A percentile compares a stretch with the other conserved stretches of the same genome.
Evolutionary conservation across 2,113 vertebrate genomes (phyloP).

Genomic region (Equus przewalskii): DNA sequence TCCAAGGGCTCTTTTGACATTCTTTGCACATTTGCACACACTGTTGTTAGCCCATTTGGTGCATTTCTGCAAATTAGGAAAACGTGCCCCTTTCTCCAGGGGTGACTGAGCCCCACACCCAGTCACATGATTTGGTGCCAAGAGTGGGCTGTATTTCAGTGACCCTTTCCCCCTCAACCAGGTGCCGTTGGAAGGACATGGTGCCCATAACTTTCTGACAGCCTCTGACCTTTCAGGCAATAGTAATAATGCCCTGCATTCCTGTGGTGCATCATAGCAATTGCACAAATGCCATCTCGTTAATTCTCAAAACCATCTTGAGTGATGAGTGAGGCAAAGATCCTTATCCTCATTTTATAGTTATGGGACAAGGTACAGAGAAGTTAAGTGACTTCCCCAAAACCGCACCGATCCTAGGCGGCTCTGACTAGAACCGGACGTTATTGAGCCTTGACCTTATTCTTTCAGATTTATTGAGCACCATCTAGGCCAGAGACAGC

Average conservation of each 20-base stretch:
- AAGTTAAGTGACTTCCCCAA: background rate
- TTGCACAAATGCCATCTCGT: background rate
- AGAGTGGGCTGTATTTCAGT: background rate
- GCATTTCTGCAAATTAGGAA: constrained; percentile 43
- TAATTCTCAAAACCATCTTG: background rate
- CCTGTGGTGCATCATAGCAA: background rate
- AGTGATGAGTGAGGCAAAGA: background rate
- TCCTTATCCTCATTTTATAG: background rate
- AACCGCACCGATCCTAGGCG: background rate
- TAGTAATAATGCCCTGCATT: background rate
- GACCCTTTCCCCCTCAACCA: background rate
- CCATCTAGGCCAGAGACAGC: background rate
- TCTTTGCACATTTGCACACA: constrained; percentile 46
- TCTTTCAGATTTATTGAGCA: background rate
- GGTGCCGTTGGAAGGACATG: background rate
- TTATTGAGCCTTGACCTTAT: background rate
- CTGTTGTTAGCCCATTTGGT: constrained; percentile 32
- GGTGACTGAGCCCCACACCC: background rate
- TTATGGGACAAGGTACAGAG: background rate
- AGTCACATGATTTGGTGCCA: background rate
- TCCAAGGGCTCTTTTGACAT: constrained; percentile 51
- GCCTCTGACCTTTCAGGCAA: background rate
- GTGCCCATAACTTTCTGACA: background rate
- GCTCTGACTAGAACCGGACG: background rate
- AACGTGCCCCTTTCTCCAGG: background rate